These are phyloP conservation scores for Hippocampus comes DNA, from an alignment of 2,113 vertebrate species.

Conservation along the genomic window DNA sequence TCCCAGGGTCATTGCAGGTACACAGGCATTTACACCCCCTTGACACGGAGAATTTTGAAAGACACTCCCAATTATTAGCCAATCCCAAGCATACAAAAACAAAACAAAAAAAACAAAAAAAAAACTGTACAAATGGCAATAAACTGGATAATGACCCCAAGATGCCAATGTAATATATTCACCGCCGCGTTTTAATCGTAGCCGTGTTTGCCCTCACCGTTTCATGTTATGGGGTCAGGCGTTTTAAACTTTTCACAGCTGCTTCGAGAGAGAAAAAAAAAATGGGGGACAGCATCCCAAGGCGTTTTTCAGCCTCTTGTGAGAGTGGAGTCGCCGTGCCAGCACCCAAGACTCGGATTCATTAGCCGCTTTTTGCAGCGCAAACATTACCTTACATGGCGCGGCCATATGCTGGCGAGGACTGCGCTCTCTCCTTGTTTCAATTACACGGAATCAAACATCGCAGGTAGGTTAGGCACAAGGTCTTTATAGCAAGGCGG, in stretches of 20 bases:
- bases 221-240: constrained; percentile 72
- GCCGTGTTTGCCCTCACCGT: constrained; percentile 66
- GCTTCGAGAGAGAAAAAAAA: constrained; percentile 57
- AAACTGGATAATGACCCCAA: constrained; percentile 76
- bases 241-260: constrained; percentile 73
- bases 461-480: constrained; percentile 70
- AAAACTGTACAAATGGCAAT: constrained; percentile 71
- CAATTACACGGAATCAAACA: constrained; percentile 76
- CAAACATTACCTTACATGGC: constrained; percentile 80
- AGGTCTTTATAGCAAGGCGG: constrained; percentile 57
- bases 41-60: constrained; percentile 59
- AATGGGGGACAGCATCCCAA: constrained; percentile 66
- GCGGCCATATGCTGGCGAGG: constrained; percentile 69
- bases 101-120: constrained; percentile 76
- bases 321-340: constrained; percentile 66
- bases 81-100: constrained; percentile 70
- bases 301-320: constrained; percentile 61
- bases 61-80: constrained; percentile 65
- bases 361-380: constrained; percentile 70
- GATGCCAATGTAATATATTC: constrained; percentile 74
- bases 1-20: constrained; percentile 60
- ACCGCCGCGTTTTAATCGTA: constrained; percentile 68
- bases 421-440: constrained; percentile 68
- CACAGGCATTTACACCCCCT: constrained; percentile 37
- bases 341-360: constrained; percentile 72